Base-by-base conservation (phyloP, 2,888 invertebrate species). In the Ophraella communa region DNA sequence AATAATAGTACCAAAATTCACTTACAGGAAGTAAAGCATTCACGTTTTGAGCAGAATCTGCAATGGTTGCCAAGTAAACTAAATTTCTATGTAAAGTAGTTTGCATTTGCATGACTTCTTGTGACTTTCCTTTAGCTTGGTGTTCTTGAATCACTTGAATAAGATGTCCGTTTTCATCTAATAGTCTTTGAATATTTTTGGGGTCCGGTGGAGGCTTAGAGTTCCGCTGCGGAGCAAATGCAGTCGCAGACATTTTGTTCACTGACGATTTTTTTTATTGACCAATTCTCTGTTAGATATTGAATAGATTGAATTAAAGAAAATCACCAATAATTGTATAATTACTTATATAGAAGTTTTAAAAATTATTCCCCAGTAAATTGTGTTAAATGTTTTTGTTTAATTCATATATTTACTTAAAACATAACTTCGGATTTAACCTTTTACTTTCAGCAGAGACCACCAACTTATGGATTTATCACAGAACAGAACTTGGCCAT, bases 101-200 rank as follows among this genome's bases (percentile, higher is more conserved):
- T 80, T 98, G 97, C 81, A 95, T 95, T 85, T 95, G 95, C 81
- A 94, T 88, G 79, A 95, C 95, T 85, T 98, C 97, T 83, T 93
- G 91, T 18, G 91, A 86, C 82, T 96, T 96, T 65, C 97, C 98
- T 85, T 96, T 96, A 71, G 90, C 93, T 84, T 98, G 98, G 83
- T 92, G 97, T 75, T 98, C 98, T 82, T 96, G 94, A 78, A 98
- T 97, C 7, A 95, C 95, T 85, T 97, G 95, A 76, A 98, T 98
- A 47, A 98, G 86, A 80, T 96, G 95, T 74, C 94, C 94, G 82
- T 98, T 98, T 84, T 98, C 98, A 84, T 98, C 98, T 66, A 98
- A 86, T 89, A 98, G 92, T 88, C 97, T 95, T 82, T 95, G 95
- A 76, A 95, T 93, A 83, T 94, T 94, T 53, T 91, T 90, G 65